phyloP scores from a whole-genome alignment of 2,113 vertebrate genomes.

The Pantherophis guttatus region DNA sequence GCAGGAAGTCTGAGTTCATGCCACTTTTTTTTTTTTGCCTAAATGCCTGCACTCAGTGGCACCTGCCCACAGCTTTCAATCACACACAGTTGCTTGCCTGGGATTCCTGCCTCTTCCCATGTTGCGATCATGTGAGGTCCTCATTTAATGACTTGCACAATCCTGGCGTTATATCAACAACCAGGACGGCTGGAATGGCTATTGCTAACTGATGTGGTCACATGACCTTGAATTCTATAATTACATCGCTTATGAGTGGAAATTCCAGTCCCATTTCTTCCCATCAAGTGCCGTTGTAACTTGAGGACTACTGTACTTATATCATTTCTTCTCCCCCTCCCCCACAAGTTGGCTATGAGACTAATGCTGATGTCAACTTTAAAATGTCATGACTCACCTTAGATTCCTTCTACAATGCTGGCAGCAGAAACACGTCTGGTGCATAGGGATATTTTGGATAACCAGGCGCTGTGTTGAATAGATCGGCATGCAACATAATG shows the following conservation, averaged over 20 bases:
- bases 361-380: not conserved
- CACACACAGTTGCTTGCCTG: not conserved
- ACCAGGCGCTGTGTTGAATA: slow-evolving; percentile 75
- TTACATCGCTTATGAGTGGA: not conserved
- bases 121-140: not conserved
- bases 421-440: slow-evolving; percentile 82
- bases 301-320: not conserved
- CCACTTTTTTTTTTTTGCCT: not conserved
- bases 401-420: slow-evolving; percentile 77
- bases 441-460: slow-evolving; percentile 72
- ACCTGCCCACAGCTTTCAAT: not conserved
- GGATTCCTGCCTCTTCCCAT: not conserved
- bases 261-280: not conserved
- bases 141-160: not conserved
- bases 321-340: not conserved
- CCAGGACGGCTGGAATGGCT: not conserved
- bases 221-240: not conserved
- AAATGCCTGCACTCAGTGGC: not conserved
- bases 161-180: not conserved
- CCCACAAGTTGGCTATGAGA: not conserved
- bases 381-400: slow-evolving; percentile 71
- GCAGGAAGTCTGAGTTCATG: not conserved
- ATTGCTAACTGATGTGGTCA: not conserved
- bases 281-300: not conserved
- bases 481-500: slow-evolving; percentile 73